Evolutionary conservation across 2,888 invertebrate genomes (phyloP).

Genomic region (Uloborus plumipes): DNA sequence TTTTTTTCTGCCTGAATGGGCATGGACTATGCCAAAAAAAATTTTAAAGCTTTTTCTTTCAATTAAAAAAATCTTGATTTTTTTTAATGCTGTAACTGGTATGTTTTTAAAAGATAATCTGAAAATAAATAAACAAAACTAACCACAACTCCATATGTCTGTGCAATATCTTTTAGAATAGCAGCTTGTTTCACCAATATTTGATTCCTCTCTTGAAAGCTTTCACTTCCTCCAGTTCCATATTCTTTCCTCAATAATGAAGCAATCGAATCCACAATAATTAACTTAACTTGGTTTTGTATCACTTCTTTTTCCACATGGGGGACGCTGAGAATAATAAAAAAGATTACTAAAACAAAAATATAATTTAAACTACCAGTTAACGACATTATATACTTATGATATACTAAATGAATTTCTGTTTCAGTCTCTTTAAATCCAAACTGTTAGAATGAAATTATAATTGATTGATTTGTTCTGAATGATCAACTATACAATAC

Average conservation of each 20-base stretch:
- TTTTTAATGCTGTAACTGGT: too few species aligned
- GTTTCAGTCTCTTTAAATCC: too few species aligned
- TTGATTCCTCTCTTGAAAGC: conserved; percentile 44
- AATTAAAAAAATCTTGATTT: too few species aligned
- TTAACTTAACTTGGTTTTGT: conserved; percentile 33
- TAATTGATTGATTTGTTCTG: too few species aligned
- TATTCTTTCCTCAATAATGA: conserved; percentile 53
- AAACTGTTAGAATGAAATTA: too few species aligned
- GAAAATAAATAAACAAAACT: conserved; percentile 10
- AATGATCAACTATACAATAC: too few species aligned
- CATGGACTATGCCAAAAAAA: too few species aligned
- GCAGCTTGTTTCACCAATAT: conserved; percentile 41
- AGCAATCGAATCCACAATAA: conserved; percentile 54
- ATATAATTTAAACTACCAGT: background rate
- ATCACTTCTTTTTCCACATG: conserved; percentile 45
- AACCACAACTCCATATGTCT: conserved; percentile 53
- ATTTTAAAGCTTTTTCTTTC: too few species aligned
- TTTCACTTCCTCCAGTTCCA: conserved; percentile 24
- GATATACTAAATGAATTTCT: background rate
- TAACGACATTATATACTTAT: too few species aligned
- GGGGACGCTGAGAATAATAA: conserved; percentile 24
- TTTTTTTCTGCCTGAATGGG: too few species aligned
- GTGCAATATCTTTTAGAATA: conserved; percentile 43
- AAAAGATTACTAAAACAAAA: conserved; percentile 1
- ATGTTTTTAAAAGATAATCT: background rate